Evolutionary conservation across 2,888 invertebrate species (phyloP).

Genomic region (Zygogramma bicolorata): DNA sequence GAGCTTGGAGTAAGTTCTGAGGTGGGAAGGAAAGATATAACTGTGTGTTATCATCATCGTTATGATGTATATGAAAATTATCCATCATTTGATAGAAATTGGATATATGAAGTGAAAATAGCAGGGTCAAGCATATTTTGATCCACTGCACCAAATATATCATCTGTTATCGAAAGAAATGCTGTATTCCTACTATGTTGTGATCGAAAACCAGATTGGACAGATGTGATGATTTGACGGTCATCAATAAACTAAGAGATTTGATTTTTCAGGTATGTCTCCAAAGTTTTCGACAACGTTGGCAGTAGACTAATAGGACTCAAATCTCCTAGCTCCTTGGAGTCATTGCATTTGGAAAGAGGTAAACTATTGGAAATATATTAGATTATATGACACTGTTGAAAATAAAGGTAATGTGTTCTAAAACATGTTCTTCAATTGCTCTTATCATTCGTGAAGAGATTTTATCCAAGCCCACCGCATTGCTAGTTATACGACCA

Average conservation of each 20-base stretch:
- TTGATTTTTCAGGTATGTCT: not conserved
- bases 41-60: conserved; percentile 13
- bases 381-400: too few relatives aligned
- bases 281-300: not conserved
- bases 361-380: too few relatives aligned
- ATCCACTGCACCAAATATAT: not conserved
- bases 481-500: too few relatives aligned
- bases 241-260: not conserved
- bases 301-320: too few relatives aligned
- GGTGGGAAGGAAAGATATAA: not conserved
- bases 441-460: too few relatives aligned
- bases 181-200: not conserved
- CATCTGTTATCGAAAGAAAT: not conserved
- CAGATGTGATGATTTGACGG: not conserved
- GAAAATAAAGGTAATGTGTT: too few relatives aligned
- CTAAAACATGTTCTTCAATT: too few relatives aligned
- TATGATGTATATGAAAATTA: not conserved
- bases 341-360: too few relatives aligned
- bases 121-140: not conserved
- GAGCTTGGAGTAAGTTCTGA: not conserved
- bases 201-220: not conserved
- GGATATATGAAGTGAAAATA: conserved; percentile 4
- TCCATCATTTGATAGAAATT: not conserved
- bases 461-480: too few relatives aligned
- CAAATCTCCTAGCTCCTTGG: too few relatives aligned